A percentile compares a stretch with the other conserved stretches of the same genome.
phyloP scores from a whole-genome alignment of 2,113 vertebrate species.

The Alces alces region DNA sequence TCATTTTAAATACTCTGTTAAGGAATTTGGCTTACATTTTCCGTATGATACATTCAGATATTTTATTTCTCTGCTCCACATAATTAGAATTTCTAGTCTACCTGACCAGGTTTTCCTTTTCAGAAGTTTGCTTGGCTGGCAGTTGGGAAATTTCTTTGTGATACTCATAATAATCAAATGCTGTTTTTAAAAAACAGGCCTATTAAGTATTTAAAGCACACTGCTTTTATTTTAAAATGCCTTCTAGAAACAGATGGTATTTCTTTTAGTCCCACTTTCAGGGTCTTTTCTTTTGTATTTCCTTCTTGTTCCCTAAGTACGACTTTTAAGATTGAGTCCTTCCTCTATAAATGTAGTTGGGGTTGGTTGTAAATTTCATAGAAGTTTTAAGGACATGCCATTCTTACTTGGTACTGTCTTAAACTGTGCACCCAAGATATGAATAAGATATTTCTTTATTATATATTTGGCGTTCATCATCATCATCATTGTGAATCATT shows the following conservation, averaged over 20 bases:
- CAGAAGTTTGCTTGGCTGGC: background rate
- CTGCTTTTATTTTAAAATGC: constrained; percentile 18
- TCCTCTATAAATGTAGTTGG: background rate
- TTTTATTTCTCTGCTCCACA: background rate
- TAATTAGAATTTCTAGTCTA: background rate
- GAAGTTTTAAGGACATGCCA: background rate
- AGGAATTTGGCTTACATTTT: background rate
- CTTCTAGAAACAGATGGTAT: background rate
- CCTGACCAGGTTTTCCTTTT: background rate
- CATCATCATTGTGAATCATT: background rate
- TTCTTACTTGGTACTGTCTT: background rate
- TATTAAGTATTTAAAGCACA: background rate
- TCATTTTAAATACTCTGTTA: background rate
- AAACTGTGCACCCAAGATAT: background rate
- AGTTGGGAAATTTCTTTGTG: background rate
- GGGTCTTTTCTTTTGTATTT: constrained; percentile 30
- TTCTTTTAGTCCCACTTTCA: background rate
- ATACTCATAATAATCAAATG: constrained; percentile 8
- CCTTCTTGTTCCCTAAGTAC: background rate
- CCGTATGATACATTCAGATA: background rate
- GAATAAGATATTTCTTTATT: constrained; percentile 2
- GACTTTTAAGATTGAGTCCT: background rate
- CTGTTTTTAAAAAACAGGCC: background rate
- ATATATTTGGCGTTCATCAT: background rate
- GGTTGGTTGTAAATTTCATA: constrained; percentile 31